These are phyloP conservation scores for Agriopis aurantiaria DNA, from an alignment of 2,888 invertebrate species.

Conservation along the genomic window DNA sequence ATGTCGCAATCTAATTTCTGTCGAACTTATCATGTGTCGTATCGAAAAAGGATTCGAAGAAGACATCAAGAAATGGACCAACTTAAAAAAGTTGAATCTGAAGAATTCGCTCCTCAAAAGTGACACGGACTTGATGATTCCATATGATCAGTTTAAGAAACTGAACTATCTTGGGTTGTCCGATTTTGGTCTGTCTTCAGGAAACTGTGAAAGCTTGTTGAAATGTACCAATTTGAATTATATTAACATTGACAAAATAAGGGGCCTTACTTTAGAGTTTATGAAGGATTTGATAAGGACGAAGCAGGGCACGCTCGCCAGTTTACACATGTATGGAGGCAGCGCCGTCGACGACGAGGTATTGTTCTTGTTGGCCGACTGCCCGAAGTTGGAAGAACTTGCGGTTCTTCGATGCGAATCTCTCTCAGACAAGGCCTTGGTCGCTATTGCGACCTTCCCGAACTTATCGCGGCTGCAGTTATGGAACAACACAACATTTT, in stretches of 20 bases:
- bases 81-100: constrained; percentile 70
- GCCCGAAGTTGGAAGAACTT: constrained; percentile 68
- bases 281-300: constrained; percentile 66
- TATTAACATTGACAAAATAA: constrained; percentile 78
- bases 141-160: constrained; percentile 68
- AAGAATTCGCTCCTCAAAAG: constrained; percentile 71
- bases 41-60: constrained; percentile 69
- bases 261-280: constrained; percentile 65
- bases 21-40: constrained; percentile 79
- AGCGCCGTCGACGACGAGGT: constrained; percentile 71
- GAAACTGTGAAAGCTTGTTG: constrained; percentile 70
- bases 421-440: constrained; percentile 72
- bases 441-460: constrained; percentile 61
- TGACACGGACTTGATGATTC: constrained; percentile 61
- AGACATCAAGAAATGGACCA: constrained; percentile 67
- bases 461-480: constrained; percentile 70
- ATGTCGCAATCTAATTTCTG: constrained; percentile 68
- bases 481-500: constrained; percentile 78
- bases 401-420: constrained; percentile 76
- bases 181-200: constrained; percentile 73
- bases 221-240: constrained; percentile 68
- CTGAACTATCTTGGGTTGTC: constrained; percentile 69
- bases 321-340: constrained; percentile 76
- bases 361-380: constrained; percentile 67
- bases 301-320: constrained; percentile 64